Conservation (phyloP, 1,140 invertebrate genomes). For the Dinoponera quadriceps region DNA sequence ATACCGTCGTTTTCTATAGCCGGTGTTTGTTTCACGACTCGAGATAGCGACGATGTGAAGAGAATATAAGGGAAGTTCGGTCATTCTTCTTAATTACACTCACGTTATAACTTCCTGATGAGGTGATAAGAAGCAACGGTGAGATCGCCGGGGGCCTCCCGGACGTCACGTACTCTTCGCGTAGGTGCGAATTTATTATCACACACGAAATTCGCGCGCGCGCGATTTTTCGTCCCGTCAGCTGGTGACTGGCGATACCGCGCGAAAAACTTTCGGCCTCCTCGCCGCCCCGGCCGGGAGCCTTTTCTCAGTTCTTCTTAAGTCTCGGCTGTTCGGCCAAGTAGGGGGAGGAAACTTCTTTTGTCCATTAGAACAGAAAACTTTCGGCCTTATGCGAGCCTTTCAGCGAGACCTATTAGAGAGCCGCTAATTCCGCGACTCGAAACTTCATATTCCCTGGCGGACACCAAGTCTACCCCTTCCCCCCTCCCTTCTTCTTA, state of each 20-base stretch:
- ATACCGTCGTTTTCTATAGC: no score
- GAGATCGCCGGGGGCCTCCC: background rate
- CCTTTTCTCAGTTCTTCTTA: background rate
- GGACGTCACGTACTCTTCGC: background rate
- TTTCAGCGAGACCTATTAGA: slow-evolving; percentile 70
- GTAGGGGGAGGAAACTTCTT: slow-evolving; percentile 57
- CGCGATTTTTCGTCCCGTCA: slow-evolving; percentile 18
- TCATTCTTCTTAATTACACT: no score
- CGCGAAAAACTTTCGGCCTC: background rate
- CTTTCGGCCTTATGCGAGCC: slow-evolving; percentile 58
- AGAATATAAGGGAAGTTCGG: no score
- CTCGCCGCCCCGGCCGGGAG: background rate
- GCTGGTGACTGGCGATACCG: slow-evolving; percentile 7
- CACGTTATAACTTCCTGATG: background rate
- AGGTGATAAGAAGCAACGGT: background rate
- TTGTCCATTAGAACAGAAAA: slow-evolving; percentile 61
- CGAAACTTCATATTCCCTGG: slow-evolving; percentile 73
- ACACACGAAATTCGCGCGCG: background rate
- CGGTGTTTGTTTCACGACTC: no score
- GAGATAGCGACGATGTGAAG: no score
- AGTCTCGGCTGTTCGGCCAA: slow-evolving; percentile 38
- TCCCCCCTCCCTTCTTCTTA: background rate
- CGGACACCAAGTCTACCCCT: slow-evolving; percentile 55
- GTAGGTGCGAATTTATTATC: background rate
- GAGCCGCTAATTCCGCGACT: slow-evolving; percentile 75